A percentile compares a stretch with the other conserved stretches of the same genome.
Evolutionary conservation across 2,113 vertebrate species (phyloP).

Genomic region (Heterotilapia buettikoferi): DNA sequence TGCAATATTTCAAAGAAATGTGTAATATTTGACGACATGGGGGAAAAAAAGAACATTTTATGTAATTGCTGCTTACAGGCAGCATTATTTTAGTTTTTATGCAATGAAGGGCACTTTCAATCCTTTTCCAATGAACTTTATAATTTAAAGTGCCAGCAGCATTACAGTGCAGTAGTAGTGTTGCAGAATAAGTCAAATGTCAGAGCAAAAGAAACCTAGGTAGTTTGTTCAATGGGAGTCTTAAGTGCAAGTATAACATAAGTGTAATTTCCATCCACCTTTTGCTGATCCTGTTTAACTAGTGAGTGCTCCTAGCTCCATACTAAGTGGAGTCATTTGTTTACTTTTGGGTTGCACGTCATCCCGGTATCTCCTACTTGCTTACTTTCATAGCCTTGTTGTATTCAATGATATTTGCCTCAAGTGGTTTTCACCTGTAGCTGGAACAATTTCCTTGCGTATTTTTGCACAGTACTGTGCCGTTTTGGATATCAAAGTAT

Average conservation of each 20-base stretch:
- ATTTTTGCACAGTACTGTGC: background rate
- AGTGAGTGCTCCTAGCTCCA: background rate
- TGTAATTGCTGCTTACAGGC: background rate
- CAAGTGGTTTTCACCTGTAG: background rate
- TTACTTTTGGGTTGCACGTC: background rate
- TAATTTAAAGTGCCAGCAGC: background rate
- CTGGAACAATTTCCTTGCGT: background rate
- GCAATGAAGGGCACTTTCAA: background rate
- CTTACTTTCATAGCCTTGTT: background rate
- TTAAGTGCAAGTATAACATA: background rate
- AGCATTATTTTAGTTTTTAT: background rate
- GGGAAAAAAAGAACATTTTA: rapidly evolving
- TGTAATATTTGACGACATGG: background rate
- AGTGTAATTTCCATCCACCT: background rate
- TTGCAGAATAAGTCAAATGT: background rate
- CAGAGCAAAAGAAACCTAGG: background rate
- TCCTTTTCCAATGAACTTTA: background rate
- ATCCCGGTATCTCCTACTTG: background rate
- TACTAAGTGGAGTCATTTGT: background rate
- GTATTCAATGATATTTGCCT: background rate
- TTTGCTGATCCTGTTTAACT: background rate
- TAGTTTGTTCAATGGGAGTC: background rate
- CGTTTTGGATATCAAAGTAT: background rate
- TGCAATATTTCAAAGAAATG: background rate
- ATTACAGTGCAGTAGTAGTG: background rate